Evolutionary conservation across 2,888 invertebrate genomes (phyloP).

Genomic region (Drosophila kambysellisi): DNA sequence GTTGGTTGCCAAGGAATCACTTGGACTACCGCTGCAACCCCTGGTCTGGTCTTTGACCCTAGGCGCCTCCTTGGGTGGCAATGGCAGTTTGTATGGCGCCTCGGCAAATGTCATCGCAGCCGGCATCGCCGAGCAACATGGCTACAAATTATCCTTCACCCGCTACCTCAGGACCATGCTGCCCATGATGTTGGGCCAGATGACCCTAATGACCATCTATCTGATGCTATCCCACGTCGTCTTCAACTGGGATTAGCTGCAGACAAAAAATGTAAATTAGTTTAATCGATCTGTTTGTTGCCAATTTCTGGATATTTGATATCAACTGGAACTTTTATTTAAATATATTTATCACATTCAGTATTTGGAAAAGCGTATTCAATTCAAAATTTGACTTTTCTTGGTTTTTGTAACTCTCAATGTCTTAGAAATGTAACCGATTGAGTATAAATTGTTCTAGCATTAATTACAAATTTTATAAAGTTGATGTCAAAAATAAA

Average conservation of each 20-base stretch:
- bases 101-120: constrained; percentile 96
- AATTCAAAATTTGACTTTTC: background rate
- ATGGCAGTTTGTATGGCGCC: constrained; percentile 95
- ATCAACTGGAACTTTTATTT: background rate
- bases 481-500: background rate
- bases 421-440: background rate
- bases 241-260: constrained; percentile 83
- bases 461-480: background rate
- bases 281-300: background rate
- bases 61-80: constrained; percentile 96
- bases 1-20: constrained; percentile 88
- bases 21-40: constrained; percentile 91
- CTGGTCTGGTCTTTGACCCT: constrained; percentile 94
- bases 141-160: constrained; percentile 93
- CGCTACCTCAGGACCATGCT: constrained; percentile 95
- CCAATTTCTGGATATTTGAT: background rate
- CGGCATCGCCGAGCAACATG: constrained; percentile 96
- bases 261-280: background rate
- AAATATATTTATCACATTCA: background rate
- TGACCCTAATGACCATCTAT: constrained; percentile 89
- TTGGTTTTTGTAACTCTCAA: background rate
- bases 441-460: background rate
- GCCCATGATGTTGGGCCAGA: constrained; percentile 92
- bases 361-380: background rate
- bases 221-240: constrained; percentile 90